Conservation (phyloP, 2,888 invertebrate genomes). For the Phortica okadai region DNA sequence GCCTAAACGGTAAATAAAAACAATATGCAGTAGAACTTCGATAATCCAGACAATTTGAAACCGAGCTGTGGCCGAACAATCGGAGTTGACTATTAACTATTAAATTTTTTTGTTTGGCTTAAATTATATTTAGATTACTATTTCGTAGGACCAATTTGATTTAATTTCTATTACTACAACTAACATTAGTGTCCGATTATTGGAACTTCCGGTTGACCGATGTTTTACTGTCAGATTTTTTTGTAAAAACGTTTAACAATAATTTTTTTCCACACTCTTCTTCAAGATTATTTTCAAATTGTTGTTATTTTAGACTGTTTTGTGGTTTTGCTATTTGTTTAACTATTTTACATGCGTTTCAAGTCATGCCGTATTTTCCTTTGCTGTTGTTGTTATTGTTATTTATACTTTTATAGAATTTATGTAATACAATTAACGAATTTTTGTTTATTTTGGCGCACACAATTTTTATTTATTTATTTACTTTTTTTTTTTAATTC, state of each 20-base stretch:
- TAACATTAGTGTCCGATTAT: too few relatives aligned
- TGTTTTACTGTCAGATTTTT: too few relatives aligned
- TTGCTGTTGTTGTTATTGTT: constrained; percentile 1
- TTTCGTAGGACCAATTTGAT: too few relatives aligned
- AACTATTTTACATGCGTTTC: not conserved
- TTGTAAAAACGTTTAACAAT: not conserved
- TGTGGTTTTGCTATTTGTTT: not conserved
- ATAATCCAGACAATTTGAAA: too few relatives aligned
- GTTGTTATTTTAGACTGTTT: not conserved
- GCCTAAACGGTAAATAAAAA: not conserved
- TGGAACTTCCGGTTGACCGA: too few relatives aligned
- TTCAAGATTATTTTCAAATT: not conserved
- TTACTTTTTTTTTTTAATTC: not conserved
- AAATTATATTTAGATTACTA: too few relatives aligned
- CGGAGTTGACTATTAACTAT: too few relatives aligned
- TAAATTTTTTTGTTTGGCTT: too few relatives aligned
- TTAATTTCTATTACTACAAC: too few relatives aligned
- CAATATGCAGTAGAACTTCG: not conserved
- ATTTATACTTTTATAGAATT: not conserved
- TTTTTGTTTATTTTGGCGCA: not conserved
- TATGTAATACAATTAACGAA: not conserved
- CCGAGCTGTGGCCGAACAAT: too few relatives aligned
- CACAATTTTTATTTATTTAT: not conserved
- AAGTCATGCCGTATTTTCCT: not conserved
- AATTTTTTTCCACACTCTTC: not conserved